Conservation (phyloP, 2,797 vertebrate genomes). For the Poecilia gillii region DNA sequence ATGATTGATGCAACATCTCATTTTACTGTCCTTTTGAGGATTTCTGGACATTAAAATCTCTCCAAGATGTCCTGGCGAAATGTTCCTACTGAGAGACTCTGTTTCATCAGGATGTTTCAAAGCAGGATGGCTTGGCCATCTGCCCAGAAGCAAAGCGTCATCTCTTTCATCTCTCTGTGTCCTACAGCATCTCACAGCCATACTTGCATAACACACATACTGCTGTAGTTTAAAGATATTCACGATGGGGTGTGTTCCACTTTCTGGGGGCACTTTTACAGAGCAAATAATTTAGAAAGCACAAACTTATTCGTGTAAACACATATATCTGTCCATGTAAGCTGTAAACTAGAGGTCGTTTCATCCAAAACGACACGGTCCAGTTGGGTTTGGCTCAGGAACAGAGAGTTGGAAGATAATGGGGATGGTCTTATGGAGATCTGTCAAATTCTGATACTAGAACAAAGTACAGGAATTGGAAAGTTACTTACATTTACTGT, state of each 20-base stretch:
- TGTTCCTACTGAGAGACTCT: constrained; percentile 29
- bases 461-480: background rate
- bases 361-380: constrained; percentile 28
- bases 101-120: constrained; percentile 55
- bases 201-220: constrained; percentile 29
- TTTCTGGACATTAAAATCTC: constrained; percentile 29
- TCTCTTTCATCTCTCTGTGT: constrained; percentile 56
- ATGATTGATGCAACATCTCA: constrained; percentile 21
- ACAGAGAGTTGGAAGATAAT: constrained; percentile 11
- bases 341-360: constrained; percentile 50
- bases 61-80: constrained; percentile 37
- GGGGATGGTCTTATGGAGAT: constrained; percentile 36
- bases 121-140: constrained; percentile 47
- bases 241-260: constrained; percentile 14
- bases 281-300: constrained; percentile 5
- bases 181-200: constrained; percentile 40
- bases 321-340: constrained; percentile 32
- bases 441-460: constrained; percentile 5
- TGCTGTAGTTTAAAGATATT: constrained; percentile 22
- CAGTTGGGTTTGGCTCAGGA: background rate
- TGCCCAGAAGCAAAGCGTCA: constrained; percentile 42
- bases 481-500: background rate
- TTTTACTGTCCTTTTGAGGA: constrained; percentile 24
- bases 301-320: background rate
- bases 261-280: constrained; percentile 5